These are phyloP conservation scores for Strix aluco DNA, from an alignment of 2,113 vertebrate species.

Conservation along the genomic window DNA sequence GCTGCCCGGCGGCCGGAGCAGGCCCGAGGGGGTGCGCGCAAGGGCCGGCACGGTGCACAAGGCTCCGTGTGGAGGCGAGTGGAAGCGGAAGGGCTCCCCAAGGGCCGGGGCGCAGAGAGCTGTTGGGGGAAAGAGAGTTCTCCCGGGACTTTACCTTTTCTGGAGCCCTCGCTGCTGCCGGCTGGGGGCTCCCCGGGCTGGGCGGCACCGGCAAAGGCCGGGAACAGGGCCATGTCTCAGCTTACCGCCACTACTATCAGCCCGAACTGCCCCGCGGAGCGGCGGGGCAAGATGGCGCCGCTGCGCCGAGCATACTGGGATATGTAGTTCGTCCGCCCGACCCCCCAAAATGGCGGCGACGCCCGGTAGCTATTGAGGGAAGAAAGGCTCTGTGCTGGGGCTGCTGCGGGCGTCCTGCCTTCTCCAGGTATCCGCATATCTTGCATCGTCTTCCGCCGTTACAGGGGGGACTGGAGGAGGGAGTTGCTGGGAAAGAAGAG, in stretches of 20 bases:
- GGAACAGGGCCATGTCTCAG: constrained; percentile 65
- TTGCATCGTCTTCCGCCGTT: background rate
- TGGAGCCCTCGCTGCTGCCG: background rate
- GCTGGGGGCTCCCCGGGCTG: background rate
- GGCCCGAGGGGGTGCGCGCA: background rate
- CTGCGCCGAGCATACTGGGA: constrained; percentile 9
- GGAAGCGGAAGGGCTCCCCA: background rate
- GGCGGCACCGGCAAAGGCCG: constrained; percentile 56
- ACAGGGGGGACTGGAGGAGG: background rate
- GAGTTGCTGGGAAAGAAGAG: background rate
- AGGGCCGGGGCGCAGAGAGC: too few species aligned
- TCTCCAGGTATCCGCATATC: rapidly evolving
- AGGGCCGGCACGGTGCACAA: too few species aligned
- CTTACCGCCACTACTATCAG: background rate
- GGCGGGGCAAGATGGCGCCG: constrained; percentile 1
- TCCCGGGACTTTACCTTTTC: constrained; percentile 37
- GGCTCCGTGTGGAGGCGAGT: background rate
- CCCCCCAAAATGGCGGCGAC: background rate
- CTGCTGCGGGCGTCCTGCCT: rapidly evolving
- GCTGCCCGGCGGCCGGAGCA: background rate
- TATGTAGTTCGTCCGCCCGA: background rate
- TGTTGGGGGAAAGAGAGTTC: background rate
- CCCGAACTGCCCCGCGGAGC: background rate
- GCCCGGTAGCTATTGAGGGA: rapidly evolving
- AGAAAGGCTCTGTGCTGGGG: rapidly evolving